Evolutionary conservation across 2,797 vertebrate species (phyloP), one percentile per base, ranked within the genome.

Genomic region (Acanthurus lineatus): DNA sequence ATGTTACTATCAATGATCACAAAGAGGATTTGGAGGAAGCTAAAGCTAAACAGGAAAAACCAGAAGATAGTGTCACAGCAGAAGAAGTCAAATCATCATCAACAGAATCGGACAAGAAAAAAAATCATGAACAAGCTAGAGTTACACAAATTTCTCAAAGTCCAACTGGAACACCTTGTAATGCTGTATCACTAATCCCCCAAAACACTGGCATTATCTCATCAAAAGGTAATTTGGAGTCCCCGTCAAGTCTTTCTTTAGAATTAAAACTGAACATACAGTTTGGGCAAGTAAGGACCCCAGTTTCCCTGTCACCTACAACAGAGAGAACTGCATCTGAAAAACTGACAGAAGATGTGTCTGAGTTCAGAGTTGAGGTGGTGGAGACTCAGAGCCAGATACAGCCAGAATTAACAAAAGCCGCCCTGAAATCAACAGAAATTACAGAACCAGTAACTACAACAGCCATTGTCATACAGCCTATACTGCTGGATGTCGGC

Each of bases 201-300:
- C 79, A 89, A 69, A 88, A 87, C 71, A 79, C 76, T 2, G 87
- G 82, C 40, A 47, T 85, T 8, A 75, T 90, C 49, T 89, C 88
- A 0, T 92, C 90, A 9, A 16, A 47, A 32, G 75, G 79, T 8
- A 86, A 83, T 35, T 25, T 90, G 9, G 85, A 90, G 54, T 53
- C 84, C 3, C 89, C 90, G 0, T 88, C 89, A 15, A 90, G 88
- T 60, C 75, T 92, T 42, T 92, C 89, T n/a, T 62, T 89, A 42
- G 90, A 91, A 62, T 85, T 90, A 53, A 91, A 92, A 83, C 76
- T 88, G 0, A 91, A 91, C 49, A 89, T 90, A 59, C 87, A 91
- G 38, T 91, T 90, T 78, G 89, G 80, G 1, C 88, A 90, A 47
- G 20, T 53, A 47, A 86, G 73, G 35, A 16, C 35, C 57, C 40